Base-by-base conservation (phyloP, 2,113 vertebrate species). In the Morone chrysops region DNA sequence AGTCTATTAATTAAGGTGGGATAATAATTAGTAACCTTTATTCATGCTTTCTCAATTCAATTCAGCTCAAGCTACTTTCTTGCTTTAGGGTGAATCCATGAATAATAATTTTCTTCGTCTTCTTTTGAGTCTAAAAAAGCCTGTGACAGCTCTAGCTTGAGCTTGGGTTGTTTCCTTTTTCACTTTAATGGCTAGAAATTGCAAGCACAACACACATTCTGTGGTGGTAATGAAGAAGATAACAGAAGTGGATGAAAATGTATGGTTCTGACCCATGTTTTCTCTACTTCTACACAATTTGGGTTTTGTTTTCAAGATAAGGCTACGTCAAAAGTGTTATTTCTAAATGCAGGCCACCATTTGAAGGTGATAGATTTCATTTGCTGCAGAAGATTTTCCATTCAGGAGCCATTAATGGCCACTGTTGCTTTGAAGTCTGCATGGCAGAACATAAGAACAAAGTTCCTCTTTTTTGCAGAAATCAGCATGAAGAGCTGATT, bases 151-250 rank as follows among this genome's bases (percentile, higher is more conserved):
- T 67, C 41, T 22, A 43, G 61, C 13, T 66, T 63, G 41, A 63
- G 41, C 40, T 78, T 43, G 59, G 81, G 78, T 60, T 72, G 11
- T 40, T 66, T 77, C 12, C 18, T 47, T 6, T 54, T 53, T 70
- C 20, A 3, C 5, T 40, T 56, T 43, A n/a, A 8, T 62, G 25
- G n/a, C 41, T n/a, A 2, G 40, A 70, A 41, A 77, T 63, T 40
- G 65, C 45, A 43, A 70, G 6, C 17, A 11, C 66, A 10, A 10
- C 40, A 61, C 4, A 48, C 45, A 76, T 54, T 62, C 2, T 43
- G n/a, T 48, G 17, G 9, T 13, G 53, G 12, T 18, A n/a, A 45
- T n/a, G 5, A 56, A 16, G 43, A 59, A 2, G 13, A 11, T 11
- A 60, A 51, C 41, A 36, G 14, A 14, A 36, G 7, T n/a, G n/a